Base-by-base conservation (phyloP, 2,888 invertebrate genomes). In the Acronicta alni region DNA sequence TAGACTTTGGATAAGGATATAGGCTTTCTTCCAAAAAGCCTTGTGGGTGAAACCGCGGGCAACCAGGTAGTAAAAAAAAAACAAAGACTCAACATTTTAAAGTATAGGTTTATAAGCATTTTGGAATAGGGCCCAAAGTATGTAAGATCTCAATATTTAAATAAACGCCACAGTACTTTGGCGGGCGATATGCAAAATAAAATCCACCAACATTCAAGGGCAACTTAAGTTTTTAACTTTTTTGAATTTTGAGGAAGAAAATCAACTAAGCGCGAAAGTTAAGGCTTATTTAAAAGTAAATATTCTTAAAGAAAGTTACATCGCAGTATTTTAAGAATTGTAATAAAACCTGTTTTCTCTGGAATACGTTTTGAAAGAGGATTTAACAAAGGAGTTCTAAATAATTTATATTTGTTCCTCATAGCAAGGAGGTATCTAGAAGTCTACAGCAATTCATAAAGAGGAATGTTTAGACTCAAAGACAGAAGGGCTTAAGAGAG, bases 271-370 rank as follows among this genome's bases (percentile, higher is more conserved):
- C 56, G n/a, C 14, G 18, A 58, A 58, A 69, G 58, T 56, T 66
- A 52, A 48, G 16, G 17, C 55, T 35, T 35, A 41, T 47, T 74
- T 37, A 63, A 57, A 71, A 61, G 35, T 58, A 51, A 57, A 66
- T 52, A 68, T 57, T 69, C 42, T 32, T 32, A 10, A 59, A 46
- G 45, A 58, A 71, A 71, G 62, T 67, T 70, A 46, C 15, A 48
- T 49, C 41, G 47, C 42, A 38, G 57, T 47, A 46, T 45, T 54
- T 56, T 49, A 57, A 37, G 39, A 44, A 74, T 58, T 58, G 49
- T 57, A 47, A 47, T 41, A 42, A 30, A 51, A 48, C 14, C 23
- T 49, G 35, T 52, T 55, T 26, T 16, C 23, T 16, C 2, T 10
- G 8, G 43, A 20, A 52, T 39, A 51, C 1, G 38, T 48, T 55